phyloP scores from a whole-genome alignment of 1,140 invertebrate species.

The Eumaeus atala region DNA sequence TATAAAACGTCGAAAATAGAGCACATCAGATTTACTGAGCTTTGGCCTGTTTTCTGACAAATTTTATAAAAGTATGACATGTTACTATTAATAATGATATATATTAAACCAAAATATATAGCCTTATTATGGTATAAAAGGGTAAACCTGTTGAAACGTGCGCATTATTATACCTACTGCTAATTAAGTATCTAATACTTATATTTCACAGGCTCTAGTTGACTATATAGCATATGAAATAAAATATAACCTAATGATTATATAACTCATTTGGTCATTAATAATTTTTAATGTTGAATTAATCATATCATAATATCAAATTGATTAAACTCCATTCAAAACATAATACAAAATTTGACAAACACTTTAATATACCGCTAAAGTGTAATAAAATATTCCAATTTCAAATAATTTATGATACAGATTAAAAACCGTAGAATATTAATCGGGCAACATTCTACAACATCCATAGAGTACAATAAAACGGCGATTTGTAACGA shows the following conservation, averaged over 20 bases:
- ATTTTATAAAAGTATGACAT: background rate
- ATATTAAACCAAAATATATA: too few relatives aligned
- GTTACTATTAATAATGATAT: background rate
- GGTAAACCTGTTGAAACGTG: too few relatives aligned
- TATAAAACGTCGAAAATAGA: background rate
- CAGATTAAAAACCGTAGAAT: background rate
- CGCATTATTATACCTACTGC: too few relatives aligned
- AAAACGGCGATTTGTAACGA: background rate
- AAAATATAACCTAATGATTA: too few relatives aligned
- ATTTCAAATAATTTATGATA: background rate
- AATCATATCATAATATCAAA: background rate
- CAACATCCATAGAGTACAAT: background rate
- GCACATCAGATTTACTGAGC: background rate
- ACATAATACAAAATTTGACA: background rate
- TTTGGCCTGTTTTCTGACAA: background rate
- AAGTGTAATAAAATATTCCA: slow-evolving; percentile 2
- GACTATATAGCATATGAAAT: too few relatives aligned
- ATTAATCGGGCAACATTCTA: background rate
- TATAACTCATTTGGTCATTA: background rate
- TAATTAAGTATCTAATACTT: too few relatives aligned
- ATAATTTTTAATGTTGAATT: background rate
- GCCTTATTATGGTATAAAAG: background rate
- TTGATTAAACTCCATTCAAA: background rate
- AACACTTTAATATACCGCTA: background rate
- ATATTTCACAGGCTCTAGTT: too few relatives aligned